A percentile compares a stretch with the other conserved stretches of the same genome.
phyloP scores from a whole-genome alignment of 1,140 invertebrate genomes.

The Pseudomyrmex cubaensis region DNA sequence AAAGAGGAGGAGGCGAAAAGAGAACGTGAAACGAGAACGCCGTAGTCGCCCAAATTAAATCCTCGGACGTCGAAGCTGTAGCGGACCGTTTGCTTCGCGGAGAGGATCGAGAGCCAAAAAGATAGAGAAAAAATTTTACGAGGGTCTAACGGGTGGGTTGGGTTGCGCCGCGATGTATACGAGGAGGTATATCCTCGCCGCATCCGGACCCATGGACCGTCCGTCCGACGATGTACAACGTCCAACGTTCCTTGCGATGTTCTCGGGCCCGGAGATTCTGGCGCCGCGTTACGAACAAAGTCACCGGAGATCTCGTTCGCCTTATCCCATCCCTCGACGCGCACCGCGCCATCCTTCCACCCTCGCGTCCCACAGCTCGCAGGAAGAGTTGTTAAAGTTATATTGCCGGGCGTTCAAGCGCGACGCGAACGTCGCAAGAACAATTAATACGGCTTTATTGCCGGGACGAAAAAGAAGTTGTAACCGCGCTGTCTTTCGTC shows the following conservation, averaged over 20 bases:
- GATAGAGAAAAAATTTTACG: slow-evolving; percentile 78
- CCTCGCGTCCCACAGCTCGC: slow-evolving; percentile 13
- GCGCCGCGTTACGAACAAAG: slow-evolving; percentile 78
- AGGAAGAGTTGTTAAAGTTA: slow-evolving; percentile 82
- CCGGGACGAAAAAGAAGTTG: slow-evolving; percentile 21
- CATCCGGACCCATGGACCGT: slow-evolving; percentile 72
- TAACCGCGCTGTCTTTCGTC: not conserved
- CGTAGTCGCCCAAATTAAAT: slow-evolving; percentile 76
- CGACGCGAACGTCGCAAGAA: slow-evolving; percentile 80
- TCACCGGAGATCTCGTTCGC: slow-evolving; percentile 61
- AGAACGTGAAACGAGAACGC: slow-evolving; percentile 65
- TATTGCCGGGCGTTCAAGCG: slow-evolving; percentile 80
- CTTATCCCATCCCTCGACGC: slow-evolving; percentile 10
- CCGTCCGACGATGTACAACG: slow-evolving; percentile 73
- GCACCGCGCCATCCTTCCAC: slow-evolving; percentile 17
- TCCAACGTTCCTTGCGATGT: slow-evolving; percentile 68
- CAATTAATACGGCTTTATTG: slow-evolving; percentile 81
- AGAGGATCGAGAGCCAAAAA: slow-evolving; percentile 71
- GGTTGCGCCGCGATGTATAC: slow-evolving; percentile 67
- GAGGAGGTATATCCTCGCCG: slow-evolving; percentile 72
- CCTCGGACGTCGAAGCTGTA: slow-evolving; percentile 75
- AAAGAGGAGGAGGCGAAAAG: not conserved
- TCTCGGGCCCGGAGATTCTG: slow-evolving; percentile 69
- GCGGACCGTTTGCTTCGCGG: slow-evolving; percentile 68
- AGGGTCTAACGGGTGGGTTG: slow-evolving; percentile 77